Evolutionary conservation across 2,113 vertebrate species (phyloP).

Genomic region (Pygoscelis adeliae): DNA sequence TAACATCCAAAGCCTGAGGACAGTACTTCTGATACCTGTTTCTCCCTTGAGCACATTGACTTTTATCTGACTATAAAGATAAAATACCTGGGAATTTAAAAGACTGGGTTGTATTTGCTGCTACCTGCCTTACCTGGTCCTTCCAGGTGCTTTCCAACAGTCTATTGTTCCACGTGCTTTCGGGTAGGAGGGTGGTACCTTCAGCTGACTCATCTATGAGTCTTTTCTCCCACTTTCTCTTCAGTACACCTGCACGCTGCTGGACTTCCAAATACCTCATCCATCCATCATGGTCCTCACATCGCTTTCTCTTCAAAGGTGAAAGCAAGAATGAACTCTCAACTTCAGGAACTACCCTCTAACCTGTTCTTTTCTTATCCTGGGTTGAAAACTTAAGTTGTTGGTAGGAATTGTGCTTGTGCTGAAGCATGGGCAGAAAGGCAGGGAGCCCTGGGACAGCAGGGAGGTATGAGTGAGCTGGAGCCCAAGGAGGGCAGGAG

Average conservation of each 20-base stretch:
- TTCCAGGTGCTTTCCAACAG: background rate
- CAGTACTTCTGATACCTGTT: background rate
- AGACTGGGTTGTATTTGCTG: background rate
- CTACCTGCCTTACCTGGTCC: background rate
- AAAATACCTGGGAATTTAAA: background rate
- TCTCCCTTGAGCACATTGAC: background rate
- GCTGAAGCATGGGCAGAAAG: background rate
- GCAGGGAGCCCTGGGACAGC: background rate
- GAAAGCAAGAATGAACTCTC: background rate
- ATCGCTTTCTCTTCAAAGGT: background rate
- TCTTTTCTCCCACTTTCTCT: background rate
- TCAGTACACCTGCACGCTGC: background rate
- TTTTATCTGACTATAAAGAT: background rate
- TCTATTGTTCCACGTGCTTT: background rate
- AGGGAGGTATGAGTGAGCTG: background rate
- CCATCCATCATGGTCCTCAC: background rate
- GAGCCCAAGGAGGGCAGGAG: background rate
- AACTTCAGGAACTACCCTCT: background rate
- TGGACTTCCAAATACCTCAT: background rate
- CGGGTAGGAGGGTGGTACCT: background rate
- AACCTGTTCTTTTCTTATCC: background rate
- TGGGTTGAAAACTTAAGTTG: background rate
- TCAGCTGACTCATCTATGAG: background rate
- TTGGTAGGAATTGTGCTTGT: background rate
- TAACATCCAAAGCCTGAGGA: background rate